Percentiles rank a stretch among this genome's conserved stretches.
These are phyloP conservation scores for Muscicapa comitata DNA, from an alignment of 2,797 vertebrate species.

Conservation along the genomic window DNA sequence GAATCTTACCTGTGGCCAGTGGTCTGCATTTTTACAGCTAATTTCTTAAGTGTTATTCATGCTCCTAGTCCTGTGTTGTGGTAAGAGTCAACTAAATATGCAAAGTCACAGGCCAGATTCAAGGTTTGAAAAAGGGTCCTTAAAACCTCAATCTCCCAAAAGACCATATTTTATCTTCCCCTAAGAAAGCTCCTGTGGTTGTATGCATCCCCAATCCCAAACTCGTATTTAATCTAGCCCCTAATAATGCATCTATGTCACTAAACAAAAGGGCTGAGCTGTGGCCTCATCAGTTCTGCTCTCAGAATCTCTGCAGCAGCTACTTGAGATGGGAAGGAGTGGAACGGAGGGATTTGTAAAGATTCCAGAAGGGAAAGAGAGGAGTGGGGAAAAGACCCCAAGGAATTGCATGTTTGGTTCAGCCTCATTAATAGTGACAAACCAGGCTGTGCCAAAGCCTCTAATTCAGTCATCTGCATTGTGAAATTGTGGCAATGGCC, in stretches of 20 bases:
- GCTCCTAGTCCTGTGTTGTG: not conserved
- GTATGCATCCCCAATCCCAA: not conserved
- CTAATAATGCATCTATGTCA: not conserved
- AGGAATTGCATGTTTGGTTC: not conserved
- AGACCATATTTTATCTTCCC: not conserved
- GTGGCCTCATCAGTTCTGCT: not conserved
- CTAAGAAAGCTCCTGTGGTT: not conserved
- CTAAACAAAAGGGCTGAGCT: not conserved
- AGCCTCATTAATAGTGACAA: not conserved
- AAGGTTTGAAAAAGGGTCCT: not conserved
- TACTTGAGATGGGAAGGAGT: not conserved
- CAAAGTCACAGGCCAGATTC: not conserved
- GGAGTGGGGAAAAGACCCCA: not conserved
- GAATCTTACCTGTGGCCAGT: not conserved
- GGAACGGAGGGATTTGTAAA: not conserved
- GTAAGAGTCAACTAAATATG: not conserved
- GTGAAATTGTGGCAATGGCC: not conserved
- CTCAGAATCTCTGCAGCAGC: not conserved
- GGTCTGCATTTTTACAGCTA: not conserved
- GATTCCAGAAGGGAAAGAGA: not conserved
- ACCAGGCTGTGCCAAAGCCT: not conserved
- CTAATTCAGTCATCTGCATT: not conserved
- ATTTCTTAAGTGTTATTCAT: not conserved
- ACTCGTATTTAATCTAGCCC: not conserved
- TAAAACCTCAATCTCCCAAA: rapidly evolving